Conservation (phyloP, 1,140 invertebrate species). For the Argopecten irradians region DNA sequence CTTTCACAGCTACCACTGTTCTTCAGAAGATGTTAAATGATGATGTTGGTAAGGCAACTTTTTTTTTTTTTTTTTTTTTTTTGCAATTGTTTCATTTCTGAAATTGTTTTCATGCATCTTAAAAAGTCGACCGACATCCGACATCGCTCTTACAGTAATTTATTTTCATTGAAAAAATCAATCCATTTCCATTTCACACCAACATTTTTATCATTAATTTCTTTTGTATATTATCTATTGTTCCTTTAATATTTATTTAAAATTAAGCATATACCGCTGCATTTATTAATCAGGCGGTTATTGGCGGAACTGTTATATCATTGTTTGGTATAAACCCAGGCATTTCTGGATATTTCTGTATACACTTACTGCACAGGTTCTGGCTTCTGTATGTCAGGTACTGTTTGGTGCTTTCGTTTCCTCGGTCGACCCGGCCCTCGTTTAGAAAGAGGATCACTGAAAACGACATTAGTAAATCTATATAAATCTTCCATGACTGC, state of each 20-base stretch:
- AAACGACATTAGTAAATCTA: constrained; percentile 7
- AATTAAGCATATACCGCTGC: neutral
- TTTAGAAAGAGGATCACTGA: constrained; percentile 34
- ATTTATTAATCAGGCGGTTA: too few relatives aligned
- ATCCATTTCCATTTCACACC: too few relatives aligned
- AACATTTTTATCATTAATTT: too few relatives aligned
- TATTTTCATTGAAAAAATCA: too few relatives aligned
- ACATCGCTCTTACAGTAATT: too few relatives aligned
- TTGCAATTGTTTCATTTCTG: too few relatives aligned
- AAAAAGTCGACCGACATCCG: too few relatives aligned
- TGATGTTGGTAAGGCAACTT: too few relatives aligned
- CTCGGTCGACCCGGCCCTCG: constrained; percentile 75
- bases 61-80: too few relatives aligned
- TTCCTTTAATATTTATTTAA: neutral
- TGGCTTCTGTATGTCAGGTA: neutral
- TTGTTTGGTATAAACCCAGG: neutral
- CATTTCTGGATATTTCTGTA: neutral
- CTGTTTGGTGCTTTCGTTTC: constrained; percentile 63
- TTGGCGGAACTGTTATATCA: neutral
- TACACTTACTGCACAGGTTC: neutral
- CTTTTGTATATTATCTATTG: neutral
- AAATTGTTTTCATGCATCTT: too few relatives aligned
- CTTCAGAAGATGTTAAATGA: too few relatives aligned
- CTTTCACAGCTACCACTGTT: too few relatives aligned
- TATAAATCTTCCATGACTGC: neutral